Percentiles rank a stretch among this genome's conserved stretches.
Evolutionary conservation across 1,140 invertebrate genomes (phyloP).

Genomic region (Saxidomus purpurata): DNA sequence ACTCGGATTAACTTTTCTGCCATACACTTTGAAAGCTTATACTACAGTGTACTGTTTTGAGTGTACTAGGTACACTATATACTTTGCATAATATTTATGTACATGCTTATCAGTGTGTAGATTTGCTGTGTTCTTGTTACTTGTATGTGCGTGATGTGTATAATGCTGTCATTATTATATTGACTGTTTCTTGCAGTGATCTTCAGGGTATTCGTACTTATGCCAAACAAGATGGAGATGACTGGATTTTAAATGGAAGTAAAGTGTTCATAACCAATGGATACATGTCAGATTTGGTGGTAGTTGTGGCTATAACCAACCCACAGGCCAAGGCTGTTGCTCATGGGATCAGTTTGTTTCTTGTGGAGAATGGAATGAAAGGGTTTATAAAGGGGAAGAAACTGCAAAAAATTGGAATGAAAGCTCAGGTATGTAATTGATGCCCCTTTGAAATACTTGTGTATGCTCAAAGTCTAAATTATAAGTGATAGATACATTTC

Average conservation of each 20-base stretch:
- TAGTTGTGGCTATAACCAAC: constrained; percentile 87
- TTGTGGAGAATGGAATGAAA: constrained; percentile 87
- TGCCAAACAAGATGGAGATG: constrained; percentile 87
- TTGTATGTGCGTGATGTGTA: too few relatives aligned
- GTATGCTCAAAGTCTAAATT: too few relatives aligned
- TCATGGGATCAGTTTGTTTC: constrained; percentile 87
- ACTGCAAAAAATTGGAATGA: constrained; percentile 87
- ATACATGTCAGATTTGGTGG: constrained; percentile 86
- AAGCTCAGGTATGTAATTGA: constrained; percentile 82
- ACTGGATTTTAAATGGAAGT: constrained; percentile 87
- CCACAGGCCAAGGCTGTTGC: constrained; percentile 86
- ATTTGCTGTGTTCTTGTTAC: too few relatives aligned
- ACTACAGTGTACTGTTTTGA: too few relatives aligned
- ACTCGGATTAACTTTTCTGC: too few relatives aligned
- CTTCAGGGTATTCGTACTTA: constrained; percentile 87
- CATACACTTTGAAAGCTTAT: too few relatives aligned
- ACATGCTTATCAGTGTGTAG: too few relatives aligned
- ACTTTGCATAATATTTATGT: too few relatives aligned
- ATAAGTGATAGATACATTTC: too few relatives aligned
- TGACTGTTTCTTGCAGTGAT: constrained; percentile 86
- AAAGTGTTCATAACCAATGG: constrained; percentile 88
- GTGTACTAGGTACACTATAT: too few relatives aligned
- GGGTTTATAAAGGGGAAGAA: constrained; percentile 87
- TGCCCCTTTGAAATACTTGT: too few relatives aligned
- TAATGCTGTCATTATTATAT: too few relatives aligned